Conservation (phyloP, 2,888 invertebrate species). For the Nudaria mundana region DNA sequence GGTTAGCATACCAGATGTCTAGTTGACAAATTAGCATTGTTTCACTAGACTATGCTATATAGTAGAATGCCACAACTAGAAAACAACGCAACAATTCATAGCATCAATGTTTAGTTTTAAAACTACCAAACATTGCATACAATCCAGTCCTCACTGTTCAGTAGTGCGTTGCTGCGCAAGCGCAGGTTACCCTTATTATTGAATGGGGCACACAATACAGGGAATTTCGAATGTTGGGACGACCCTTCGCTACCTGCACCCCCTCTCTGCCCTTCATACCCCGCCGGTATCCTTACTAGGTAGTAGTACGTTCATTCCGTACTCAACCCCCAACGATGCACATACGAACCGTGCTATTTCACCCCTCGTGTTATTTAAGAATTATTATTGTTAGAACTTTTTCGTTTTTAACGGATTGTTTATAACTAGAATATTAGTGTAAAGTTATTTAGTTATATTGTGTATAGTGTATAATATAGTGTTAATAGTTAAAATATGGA, state of each 20-base stretch:
- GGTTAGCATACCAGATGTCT: too few species aligned
- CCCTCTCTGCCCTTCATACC: slow-evolving; percentile 12
- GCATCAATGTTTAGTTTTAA: slow-evolving; percentile 37
- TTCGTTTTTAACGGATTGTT: slow-evolving; percentile 33
- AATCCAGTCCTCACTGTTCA: slow-evolving; percentile 35
- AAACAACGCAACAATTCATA: slow-evolving; percentile 32
- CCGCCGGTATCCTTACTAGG: slow-evolving; percentile 23
- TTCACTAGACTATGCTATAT: slow-evolving; percentile 4
- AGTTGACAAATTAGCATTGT: slow-evolving; percentile 2
- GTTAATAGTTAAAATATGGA: slow-evolving; percentile 57
- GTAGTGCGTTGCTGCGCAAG: slow-evolving; percentile 36
- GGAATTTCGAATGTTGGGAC: slow-evolving; percentile 52
- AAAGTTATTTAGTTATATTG: slow-evolving; percentile 40
- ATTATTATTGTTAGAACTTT: slow-evolving; percentile 19
- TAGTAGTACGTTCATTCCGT: slow-evolving; percentile 42
- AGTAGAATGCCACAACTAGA: slow-evolving; percentile 16
- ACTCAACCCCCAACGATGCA: slow-evolving; percentile 62
- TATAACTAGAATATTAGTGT: slow-evolving; percentile 44
- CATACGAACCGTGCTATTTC: slow-evolving; percentile 45
- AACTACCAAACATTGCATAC: slow-evolving; percentile 41
- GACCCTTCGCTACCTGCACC: slow-evolving; percentile 63
- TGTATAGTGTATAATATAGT: slow-evolving; percentile 24
- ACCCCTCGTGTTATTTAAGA: slow-evolving; percentile 12
- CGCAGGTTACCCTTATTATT: slow-evolving; percentile 48
- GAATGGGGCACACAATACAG: slow-evolving; percentile 47